Conservation (phyloP, 2,888 invertebrate species). For the Meganola albula region DNA sequence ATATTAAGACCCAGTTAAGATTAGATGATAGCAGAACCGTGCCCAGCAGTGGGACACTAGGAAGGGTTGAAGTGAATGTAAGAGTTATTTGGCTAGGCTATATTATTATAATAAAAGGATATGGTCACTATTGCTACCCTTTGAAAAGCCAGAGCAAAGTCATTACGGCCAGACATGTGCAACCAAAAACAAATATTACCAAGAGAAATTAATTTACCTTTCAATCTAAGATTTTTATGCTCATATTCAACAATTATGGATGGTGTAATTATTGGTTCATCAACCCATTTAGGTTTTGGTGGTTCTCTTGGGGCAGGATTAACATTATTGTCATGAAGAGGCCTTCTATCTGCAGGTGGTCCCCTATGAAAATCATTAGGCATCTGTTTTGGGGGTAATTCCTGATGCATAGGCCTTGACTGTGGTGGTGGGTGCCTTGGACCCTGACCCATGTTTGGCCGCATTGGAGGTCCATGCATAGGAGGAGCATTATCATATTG, state of each 20-base stretch:
- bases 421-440: slow-evolving; percentile 30
- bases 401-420: slow-evolving; percentile 25
- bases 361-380: slow-evolving; percentile 26
- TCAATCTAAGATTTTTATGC: slow-evolving; percentile 77
- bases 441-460: slow-evolving; percentile 27
- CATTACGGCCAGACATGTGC: too few species aligned
- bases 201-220: slow-evolving; percentile 56
- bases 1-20: too few species aligned
- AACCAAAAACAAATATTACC: too few species aligned
- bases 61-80: too few species aligned
- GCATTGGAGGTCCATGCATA: slow-evolving; percentile 16
- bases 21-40: too few species aligned
- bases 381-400: slow-evolving; percentile 22
- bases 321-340: slow-evolving; percentile 21
- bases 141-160: too few species aligned
- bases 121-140: too few species aligned
- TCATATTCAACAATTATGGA: slow-evolving; percentile 84
- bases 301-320: slow-evolving; percentile 16
- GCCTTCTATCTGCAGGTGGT: slow-evolving; percentile 18
- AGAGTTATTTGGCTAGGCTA: too few species aligned
- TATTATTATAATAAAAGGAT: too few species aligned
- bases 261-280: slow-evolving; percentile 72
- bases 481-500: slow-evolving; percentile 21
- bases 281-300: slow-evolving; percentile 43
- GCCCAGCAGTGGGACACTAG: too few species aligned